A percentile compares a stretch with the other conserved stretches of the same genome.
Evolutionary conservation across 2,797 vertebrate species (phyloP).

Genomic region (Centropyge bicolor): DNA sequence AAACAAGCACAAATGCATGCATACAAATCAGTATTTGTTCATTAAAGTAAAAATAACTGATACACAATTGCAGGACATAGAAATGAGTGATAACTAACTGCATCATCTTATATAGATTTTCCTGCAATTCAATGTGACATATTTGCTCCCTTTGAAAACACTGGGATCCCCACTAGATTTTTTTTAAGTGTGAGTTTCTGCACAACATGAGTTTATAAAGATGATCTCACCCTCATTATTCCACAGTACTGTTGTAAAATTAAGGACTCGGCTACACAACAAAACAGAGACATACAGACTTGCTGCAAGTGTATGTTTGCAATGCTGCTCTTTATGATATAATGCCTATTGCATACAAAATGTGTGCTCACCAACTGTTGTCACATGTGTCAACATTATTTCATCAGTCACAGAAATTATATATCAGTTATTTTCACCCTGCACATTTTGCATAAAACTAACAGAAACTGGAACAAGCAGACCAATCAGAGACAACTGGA

Average conservation of each 20-base stretch:
- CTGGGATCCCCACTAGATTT: not conserved
- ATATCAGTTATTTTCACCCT: not conserved
- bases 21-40: not conserved
- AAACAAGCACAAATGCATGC: conserved; percentile 15
- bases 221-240: not conserved
- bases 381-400: not conserved
- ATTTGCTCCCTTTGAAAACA: not conserved
- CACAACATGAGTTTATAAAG: not conserved
- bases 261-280: not conserved
- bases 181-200: not conserved
- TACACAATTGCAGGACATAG: not conserved
- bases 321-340: not conserved
- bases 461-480: not conserved
- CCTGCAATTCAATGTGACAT: conserved; percentile 2
- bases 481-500: conserved; percentile 1
- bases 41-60: not conserved
- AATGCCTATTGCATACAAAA: not conserved
- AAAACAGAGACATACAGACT: not conserved
- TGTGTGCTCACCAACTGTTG: not conserved
- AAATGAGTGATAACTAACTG: not conserved
- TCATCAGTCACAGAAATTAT: not conserved
- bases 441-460: not conserved
- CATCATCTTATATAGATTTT: not conserved
- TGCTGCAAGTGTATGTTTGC: not conserved
- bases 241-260: not conserved